A percentile compares a stretch with the other conserved stretches of the same genome.
Evolutionary conservation across 2,888 invertebrate genomes (phyloP).

Genomic region (Drosophila ustulata): DNA sequence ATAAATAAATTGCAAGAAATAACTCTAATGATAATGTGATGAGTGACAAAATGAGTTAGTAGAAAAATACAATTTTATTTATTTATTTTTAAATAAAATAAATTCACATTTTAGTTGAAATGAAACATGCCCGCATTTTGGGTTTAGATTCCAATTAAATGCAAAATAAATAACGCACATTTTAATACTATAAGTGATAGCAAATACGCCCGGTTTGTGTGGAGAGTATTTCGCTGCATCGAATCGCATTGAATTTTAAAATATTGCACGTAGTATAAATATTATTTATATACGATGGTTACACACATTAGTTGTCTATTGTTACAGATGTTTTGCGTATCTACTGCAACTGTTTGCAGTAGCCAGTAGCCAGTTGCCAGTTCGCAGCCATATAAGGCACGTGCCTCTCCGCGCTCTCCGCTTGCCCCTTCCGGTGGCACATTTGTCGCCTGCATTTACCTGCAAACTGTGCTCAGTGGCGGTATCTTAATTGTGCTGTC

Average conservation of each 20-base stretch:
- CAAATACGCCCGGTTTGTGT: background rate
- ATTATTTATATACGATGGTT: constrained; percentile 5
- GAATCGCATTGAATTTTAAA: background rate
- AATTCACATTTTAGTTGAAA: background rate
- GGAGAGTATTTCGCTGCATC: background rate
- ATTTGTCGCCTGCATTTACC: constrained; percentile 6
- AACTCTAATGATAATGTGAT: background rate
- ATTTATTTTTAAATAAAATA: background rate
- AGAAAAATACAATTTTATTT: too few species aligned
- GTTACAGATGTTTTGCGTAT: constrained; percentile 55
- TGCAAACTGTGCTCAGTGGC: constrained; percentile 30
- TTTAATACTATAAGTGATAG: background rate
- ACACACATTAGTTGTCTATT: constrained; percentile 17
- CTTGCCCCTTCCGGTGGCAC: background rate
- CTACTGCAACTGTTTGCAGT: constrained; percentile 19
- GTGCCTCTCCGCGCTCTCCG: constrained; percentile 15
- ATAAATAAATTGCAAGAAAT: background rate
- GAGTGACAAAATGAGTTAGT: background rate
- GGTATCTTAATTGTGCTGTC: constrained; percentile 77
- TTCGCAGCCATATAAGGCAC: constrained; percentile 66
- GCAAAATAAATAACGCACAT: background rate
- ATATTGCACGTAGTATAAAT: constrained; percentile 1
- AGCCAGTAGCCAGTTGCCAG: background rate
- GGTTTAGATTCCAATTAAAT: background rate
- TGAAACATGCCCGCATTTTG: background rate